Evolutionary conservation across 2,888 invertebrate genomes (phyloP).

Genomic region (Caenorhabditis sulstoni): DNA sequence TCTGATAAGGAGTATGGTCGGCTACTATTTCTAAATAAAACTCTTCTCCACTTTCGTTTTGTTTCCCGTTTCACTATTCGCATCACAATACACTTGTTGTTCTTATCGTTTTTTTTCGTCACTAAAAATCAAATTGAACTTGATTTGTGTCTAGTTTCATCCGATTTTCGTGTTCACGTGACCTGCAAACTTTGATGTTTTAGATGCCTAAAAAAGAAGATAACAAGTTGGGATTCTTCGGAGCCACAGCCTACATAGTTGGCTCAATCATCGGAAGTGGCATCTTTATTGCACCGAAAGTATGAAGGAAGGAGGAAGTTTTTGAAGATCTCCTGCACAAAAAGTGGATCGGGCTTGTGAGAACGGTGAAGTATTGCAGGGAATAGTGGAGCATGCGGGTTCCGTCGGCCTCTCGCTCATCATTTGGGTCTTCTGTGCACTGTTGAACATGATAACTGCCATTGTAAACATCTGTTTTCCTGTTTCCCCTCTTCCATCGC

Average conservation of each 20-base stretch:
- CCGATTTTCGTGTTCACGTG: slow-evolving; percentile 11
- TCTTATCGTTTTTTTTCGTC: slow-evolving; percentile 13
- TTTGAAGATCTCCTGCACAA: too few species aligned
- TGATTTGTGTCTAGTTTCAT: slow-evolving; percentile 21
- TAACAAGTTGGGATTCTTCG: slow-evolving; percentile 65
- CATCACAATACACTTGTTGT: slow-evolving; percentile 13
- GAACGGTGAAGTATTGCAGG: too few species aligned
- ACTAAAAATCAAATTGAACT: slow-evolving; percentile 7
- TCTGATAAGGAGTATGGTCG: slow-evolving; percentile 15
- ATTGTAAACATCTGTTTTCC: slow-evolving; percentile 54
- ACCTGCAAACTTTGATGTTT: slow-evolving; percentile 15
- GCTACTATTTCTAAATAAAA: not conserved
- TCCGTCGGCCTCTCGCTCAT: slow-evolving; percentile 66
- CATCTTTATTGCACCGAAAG: slow-evolving; percentile 69
- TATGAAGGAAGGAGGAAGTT: not conserved
- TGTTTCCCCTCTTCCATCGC: not conserved
- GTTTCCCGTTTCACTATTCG: not conserved
- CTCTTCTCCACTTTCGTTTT: too few species aligned
- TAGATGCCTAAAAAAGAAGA: slow-evolving; percentile 59
- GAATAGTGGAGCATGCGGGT: slow-evolving; percentile 66
- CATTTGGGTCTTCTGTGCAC: slow-evolving; percentile 66
- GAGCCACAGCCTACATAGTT: slow-evolving; percentile 67
- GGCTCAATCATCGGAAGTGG: slow-evolving; percentile 69
- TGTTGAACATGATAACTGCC: slow-evolving; percentile 61
- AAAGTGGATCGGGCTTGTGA: too few species aligned